Conservation (phyloP, 2,113 vertebrate species). For the Arvicanthis niloticus region DNA sequence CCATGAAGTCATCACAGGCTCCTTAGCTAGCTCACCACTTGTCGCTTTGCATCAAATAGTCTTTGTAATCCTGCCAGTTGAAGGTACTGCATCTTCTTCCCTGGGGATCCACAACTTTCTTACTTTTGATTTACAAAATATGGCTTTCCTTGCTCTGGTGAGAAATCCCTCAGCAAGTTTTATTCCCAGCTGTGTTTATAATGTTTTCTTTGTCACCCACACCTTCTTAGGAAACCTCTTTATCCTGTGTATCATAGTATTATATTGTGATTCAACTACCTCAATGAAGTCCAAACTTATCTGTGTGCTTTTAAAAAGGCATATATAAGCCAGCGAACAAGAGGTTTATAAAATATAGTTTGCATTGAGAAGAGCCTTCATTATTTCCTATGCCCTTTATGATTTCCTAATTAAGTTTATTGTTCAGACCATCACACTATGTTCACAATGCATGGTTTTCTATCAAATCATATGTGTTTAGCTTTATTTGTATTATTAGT, state of each 20-base stretch:
- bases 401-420: neutral
- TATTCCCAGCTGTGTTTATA: neutral
- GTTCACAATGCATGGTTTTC: neutral
- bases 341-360: neutral
- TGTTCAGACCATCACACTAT: neutral
- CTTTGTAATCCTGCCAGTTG: slow-evolving; percentile 59
- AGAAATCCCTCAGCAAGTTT: neutral
- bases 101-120: slow-evolving; percentile 60
- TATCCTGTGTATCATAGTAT: neutral
- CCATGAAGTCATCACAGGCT: slow-evolving; percentile 64
- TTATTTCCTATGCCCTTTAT: neutral
- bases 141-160: neutral
- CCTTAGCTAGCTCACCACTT: slow-evolving; percentile 59
- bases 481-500: neutral
- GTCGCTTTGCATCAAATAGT: slow-evolving; percentile 66
- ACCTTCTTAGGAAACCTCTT: neutral
- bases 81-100: slow-evolving; percentile 37
- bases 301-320: neutral
- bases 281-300: neutral
- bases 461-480: neutral
- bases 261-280: neutral
- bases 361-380: neutral
- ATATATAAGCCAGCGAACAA: neutral
- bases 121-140: neutral
- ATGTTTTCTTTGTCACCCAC: neutral